phyloP scores from a whole-genome alignment of 2,113 vertebrate genomes.

The Ptilonorhynchus violaceus region DNA sequence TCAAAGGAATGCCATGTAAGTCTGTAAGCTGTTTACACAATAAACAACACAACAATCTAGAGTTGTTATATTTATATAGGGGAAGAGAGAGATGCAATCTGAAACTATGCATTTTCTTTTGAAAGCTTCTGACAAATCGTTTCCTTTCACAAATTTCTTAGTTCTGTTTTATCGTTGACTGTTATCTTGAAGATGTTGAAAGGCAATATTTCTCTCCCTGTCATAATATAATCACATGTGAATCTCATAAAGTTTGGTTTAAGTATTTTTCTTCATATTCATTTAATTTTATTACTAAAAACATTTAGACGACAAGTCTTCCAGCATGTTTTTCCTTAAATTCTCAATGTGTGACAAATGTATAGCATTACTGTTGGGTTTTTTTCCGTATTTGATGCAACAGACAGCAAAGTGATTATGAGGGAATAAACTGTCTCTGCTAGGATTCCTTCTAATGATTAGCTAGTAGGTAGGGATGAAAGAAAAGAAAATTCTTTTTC shows the following conservation, averaged over 20 bases:
- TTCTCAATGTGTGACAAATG: not conserved
- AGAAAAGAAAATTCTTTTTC: not conserved
- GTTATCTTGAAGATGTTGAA: not conserved
- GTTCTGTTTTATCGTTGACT: not conserved
- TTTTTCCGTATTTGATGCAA: rapidly evolving
- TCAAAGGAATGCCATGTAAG: not conserved
- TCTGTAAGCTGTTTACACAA: not conserved
- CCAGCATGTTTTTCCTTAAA: not conserved
- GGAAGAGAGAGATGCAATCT: not conserved
- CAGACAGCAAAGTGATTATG: not conserved
- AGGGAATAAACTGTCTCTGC: not conserved
- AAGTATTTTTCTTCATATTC: not conserved
- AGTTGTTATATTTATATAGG: not conserved
- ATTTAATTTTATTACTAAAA: not conserved
- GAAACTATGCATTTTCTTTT: not conserved
- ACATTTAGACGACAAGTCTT: not conserved
- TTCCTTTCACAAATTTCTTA: not conserved
- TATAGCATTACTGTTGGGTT: not conserved
- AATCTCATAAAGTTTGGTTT: not conserved
- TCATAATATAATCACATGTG: not conserved
- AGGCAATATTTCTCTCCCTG: not conserved
- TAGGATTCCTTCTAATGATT: not conserved
- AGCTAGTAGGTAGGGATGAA: not conserved
- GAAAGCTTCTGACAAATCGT: not conserved
- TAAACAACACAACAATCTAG: not conserved